A percentile compares a stretch with the other conserved stretches of the same genome.
phyloP scores from a whole-genome alignment of 1,140 invertebrate species.

The Helicoverpa armigera region DNA sequence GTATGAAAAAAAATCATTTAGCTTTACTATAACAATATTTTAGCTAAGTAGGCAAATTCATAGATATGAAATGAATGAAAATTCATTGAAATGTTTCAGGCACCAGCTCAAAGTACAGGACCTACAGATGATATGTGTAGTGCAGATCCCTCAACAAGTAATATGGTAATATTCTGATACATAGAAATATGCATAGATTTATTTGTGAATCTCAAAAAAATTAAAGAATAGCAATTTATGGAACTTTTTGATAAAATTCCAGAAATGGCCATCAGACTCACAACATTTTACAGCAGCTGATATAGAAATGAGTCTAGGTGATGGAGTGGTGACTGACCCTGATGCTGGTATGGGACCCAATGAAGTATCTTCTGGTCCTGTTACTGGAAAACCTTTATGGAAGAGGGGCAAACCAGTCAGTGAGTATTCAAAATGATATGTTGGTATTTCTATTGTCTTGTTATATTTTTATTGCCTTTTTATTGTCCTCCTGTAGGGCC shows the following conservation, averaged over 20 bases:
- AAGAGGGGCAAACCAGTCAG: slow-evolving; percentile 65
- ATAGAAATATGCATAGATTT: not conserved
- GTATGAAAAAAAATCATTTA: too few relatives aligned
- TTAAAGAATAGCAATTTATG: too few relatives aligned
- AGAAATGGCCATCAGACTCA: slow-evolving; percentile 67
- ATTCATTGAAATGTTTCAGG: slow-evolving; percentile 53
- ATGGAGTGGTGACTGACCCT: slow-evolving; percentile 52
- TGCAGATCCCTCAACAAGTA: slow-evolving; percentile 62
- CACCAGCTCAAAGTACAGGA: slow-evolving; percentile 52
- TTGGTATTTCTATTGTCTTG: too few relatives aligned
- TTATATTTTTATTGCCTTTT: too few relatives aligned
- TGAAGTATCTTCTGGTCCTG: slow-evolving; percentile 63
- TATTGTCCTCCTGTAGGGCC: too few relatives aligned
- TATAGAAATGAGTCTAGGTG: slow-evolving; percentile 58
- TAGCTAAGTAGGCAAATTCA: too few relatives aligned
- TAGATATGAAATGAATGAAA: too few relatives aligned
- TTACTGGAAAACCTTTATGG: slow-evolving; percentile 61
- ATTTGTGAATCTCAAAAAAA: too few relatives aligned
- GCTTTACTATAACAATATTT: too few relatives aligned
- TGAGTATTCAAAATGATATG: slow-evolving; percentile 53
- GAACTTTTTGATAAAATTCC: too few relatives aligned
- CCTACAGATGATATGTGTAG: slow-evolving; percentile 59
- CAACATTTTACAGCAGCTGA: slow-evolving; percentile 58
- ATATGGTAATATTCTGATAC: slow-evolving; percentile 55
- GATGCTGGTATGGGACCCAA: slow-evolving; percentile 61